These are phyloP conservation scores for Acropora tenuis DNA, from an alignment of 64 coral and sea anemone genomes.

Conservation along the genomic window DNA sequence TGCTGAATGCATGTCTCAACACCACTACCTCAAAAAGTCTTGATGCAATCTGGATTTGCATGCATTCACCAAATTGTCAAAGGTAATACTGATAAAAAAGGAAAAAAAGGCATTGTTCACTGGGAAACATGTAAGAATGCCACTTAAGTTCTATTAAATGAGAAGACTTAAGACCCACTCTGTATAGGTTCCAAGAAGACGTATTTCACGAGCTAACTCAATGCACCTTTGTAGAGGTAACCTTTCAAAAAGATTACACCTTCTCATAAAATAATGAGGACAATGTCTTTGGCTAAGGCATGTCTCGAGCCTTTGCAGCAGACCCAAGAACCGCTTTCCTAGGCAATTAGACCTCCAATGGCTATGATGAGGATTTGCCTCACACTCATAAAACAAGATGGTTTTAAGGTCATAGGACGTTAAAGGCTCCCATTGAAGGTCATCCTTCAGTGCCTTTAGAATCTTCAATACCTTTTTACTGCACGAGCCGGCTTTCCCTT, in stretches of 20 bases:
- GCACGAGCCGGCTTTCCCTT: constrained; percentile 28
- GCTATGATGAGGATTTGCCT: background rate
- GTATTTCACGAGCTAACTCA: background rate
- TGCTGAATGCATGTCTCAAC: no score
- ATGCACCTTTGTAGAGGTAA: background rate
- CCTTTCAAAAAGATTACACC: constrained; percentile 68
- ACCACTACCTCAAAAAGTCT: no score
- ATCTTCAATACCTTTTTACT: constrained; percentile 40
- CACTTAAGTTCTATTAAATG: no score
- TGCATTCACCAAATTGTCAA: no score
- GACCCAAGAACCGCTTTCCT: constrained; percentile 15
- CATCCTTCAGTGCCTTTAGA: constrained; percentile 48
- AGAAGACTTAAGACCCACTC: no score
- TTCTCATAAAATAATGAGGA: constrained; percentile 78
- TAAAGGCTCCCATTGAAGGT: no score
- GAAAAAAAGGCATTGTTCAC: no score
- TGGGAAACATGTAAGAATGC: no score
- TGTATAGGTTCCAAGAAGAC: background rate
- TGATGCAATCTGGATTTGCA: no score
- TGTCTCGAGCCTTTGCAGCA: background rate
- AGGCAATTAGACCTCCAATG: constrained; percentile 25
- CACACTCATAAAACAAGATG: constrained; percentile 72
- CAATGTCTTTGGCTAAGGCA: constrained; percentile 29
- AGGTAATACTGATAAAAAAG: no score
- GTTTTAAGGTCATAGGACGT: constrained; percentile 85